A percentile compares a stretch with the other conserved stretches of the same genome.
These are phyloP conservation scores for Apamea monoglypha DNA, from an alignment of 2,888 invertebrate genomes.

Conservation along the genomic window DNA sequence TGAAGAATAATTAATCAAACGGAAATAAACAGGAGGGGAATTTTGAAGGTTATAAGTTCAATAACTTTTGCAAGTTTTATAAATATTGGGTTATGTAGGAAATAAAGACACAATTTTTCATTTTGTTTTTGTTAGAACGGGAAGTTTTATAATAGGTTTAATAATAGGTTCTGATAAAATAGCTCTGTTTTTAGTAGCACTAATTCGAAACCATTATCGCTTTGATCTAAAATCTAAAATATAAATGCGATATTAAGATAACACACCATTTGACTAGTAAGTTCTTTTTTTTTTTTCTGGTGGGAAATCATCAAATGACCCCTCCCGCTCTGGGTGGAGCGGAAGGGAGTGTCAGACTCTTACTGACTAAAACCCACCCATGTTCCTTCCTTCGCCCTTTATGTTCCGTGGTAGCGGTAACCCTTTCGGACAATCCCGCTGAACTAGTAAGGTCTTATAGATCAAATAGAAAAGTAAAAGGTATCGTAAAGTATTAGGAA, in stretches of 20 bases:
- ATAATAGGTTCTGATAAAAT: neutral
- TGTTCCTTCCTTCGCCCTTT: too few relatives aligned
- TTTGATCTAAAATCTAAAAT: neutral
- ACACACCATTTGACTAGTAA: neutral
- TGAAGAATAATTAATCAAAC: slow-evolving; percentile 58
- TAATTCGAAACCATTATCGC: neutral
- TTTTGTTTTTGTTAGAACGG: neutral
- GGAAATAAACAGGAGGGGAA: slow-evolving; percentile 12
- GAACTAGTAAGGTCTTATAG: neutral
- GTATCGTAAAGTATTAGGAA: neutral
- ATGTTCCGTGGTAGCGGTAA: too few relatives aligned
- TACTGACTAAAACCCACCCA: too few relatives aligned
- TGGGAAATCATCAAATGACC: too few relatives aligned
- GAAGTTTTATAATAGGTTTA: too few relatives aligned
- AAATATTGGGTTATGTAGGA: slow-evolving; percentile 1
- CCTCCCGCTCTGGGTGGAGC: too few relatives aligned
- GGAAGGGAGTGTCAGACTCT: too few relatives aligned
- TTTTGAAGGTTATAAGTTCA: slow-evolving; percentile 42
- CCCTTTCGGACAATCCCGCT: too few relatives aligned
- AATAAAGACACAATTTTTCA: neutral
- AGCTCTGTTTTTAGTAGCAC: too few relatives aligned
- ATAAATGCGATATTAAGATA: neutral
- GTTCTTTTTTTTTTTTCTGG: too few relatives aligned
- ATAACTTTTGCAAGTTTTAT: slow-evolving; percentile 40
- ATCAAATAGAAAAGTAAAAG: neutral